A percentile compares a stretch with the other conserved stretches of the same genome.
phyloP scores from a whole-genome alignment of 2,113 vertebrate genomes.

The Psephotus haematonotus region DNA sequence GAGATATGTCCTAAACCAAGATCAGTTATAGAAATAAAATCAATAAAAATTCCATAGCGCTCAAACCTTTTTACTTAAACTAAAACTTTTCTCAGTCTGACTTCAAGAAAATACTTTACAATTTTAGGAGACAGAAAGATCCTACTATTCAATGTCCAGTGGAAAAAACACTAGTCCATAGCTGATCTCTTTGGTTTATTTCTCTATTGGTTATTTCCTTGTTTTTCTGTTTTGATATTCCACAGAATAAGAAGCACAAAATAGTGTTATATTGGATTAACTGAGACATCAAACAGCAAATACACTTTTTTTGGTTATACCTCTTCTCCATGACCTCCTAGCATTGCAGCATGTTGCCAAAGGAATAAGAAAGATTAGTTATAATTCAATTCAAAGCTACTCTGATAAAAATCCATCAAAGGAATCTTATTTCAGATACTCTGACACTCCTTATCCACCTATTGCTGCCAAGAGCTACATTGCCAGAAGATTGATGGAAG shows the following conservation, averaged over 20 bases:
- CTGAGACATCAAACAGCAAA: constrained; percentile 1
- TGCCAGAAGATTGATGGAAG: constrained; percentile 35
- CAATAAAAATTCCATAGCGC: background rate
- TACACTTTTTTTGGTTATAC: background rate
- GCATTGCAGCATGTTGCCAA: background rate
- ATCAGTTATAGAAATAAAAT: background rate
- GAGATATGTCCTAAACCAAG: background rate
- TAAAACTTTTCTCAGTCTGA: background rate
- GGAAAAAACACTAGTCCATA: background rate
- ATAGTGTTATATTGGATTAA: background rate
- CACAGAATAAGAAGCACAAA: background rate
- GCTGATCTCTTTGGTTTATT: background rate
- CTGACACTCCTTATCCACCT: constrained; percentile 1
- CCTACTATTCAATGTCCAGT: background rate
- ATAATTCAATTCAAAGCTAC: constrained; percentile 8
- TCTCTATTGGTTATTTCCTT: background rate
- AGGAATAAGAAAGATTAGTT: constrained; percentile 10
- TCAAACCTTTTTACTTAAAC: background rate
- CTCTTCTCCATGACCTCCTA: background rate
- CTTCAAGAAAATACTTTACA: background rate
- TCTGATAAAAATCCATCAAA: constrained; percentile 35
- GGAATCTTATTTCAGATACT: constrained; percentile 21
- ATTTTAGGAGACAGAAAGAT: background rate
- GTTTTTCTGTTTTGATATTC: background rate
- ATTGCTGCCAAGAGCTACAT: background rate